Conservation (phyloP, 2,888 invertebrate genomes). For the Electrophaes corylata region DNA sequence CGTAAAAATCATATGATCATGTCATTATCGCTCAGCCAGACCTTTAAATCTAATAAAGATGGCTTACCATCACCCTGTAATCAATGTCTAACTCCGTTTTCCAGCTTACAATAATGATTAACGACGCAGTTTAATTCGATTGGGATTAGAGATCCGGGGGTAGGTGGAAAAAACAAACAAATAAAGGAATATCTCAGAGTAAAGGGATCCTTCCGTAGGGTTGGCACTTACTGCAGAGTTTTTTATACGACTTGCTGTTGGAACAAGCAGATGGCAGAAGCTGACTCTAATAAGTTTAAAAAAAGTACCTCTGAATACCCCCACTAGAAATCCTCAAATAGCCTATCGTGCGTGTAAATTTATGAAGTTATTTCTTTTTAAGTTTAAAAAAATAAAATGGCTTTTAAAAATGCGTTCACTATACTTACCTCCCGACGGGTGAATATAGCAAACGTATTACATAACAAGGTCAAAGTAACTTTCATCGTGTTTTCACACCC, state of each 20-base stretch:
- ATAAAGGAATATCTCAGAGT: constrained; percentile 62
- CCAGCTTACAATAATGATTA: constrained; percentile 82
- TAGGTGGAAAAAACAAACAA: constrained; percentile 78
- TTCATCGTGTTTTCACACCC: not conserved
- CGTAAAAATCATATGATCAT: not conserved
- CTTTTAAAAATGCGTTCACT: no score
- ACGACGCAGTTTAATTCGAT: constrained; percentile 83
- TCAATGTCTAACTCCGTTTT: constrained; percentile 80
- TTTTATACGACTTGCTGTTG: not conserved
- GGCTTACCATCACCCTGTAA: constrained; percentile 73
- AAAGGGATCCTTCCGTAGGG: constrained; percentile 32
- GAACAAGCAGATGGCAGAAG: no score
- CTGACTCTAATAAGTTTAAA: no score
- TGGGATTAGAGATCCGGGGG: constrained; percentile 74
- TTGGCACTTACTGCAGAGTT: constrained; percentile 1
- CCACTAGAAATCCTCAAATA: no score
- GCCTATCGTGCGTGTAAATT: no score
- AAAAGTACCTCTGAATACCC: no score
- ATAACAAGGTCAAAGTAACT: no score
- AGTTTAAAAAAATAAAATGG: no score
- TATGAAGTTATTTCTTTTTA: no score
- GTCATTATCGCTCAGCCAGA: constrained; percentile 22
- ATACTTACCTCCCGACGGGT: no score
- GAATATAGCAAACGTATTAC: no score
- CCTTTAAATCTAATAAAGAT: constrained; percentile 49